Evolutionary conservation across 1,140 invertebrate species (phyloP), one percentile per base, ranked within the genome.

Genomic region (Eciton burchellii): DNA sequence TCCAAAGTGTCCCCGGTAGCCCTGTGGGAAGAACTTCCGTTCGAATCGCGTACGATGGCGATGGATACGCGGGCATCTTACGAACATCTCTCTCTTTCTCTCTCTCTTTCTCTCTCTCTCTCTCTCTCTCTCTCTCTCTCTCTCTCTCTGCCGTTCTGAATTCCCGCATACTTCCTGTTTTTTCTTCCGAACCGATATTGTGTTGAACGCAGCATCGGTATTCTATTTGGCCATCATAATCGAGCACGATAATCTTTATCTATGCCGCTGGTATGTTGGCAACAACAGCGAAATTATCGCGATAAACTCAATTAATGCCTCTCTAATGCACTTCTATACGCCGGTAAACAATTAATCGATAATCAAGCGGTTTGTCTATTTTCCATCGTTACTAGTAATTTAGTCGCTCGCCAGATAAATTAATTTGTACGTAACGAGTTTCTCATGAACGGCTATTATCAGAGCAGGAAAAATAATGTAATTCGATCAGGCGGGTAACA

Each of bases 1-100:
- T 91, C 83, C 85, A 89, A 91, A 91, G 90, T 91, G 91, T 91
- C 89, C 88, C 74, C 56, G 70, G 49, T 45, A 65, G 66, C 71
- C 90, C 90, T 87, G 29, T 63, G 91, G 88, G 90, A 90, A 77
- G 54, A 74, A 62, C 85, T 87, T 87, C 85, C 35, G 70, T 84
- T 88, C 85, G 41, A 59, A 82, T 87, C 72, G 68, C 52, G 71
- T 82, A 88, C 74, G 82, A 84, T 29, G 85, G 87, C 74, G 82
- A 84, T 35, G 85, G 54, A 63, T 71, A 87, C 59, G 68, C 11
- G 62, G 35, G 21, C 72, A 56, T 35, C 35, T 2, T 82, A 65
- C 41, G 82, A 71, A 43, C 57, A 82, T 72, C 76, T 45, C 52
- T 29, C 43, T 70, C n/a, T 29, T 56, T 16, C 52, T 56, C 24